phyloP scores from a whole-genome alignment of 2,797 vertebrate species.

The Girardinus metallicus region DNA sequence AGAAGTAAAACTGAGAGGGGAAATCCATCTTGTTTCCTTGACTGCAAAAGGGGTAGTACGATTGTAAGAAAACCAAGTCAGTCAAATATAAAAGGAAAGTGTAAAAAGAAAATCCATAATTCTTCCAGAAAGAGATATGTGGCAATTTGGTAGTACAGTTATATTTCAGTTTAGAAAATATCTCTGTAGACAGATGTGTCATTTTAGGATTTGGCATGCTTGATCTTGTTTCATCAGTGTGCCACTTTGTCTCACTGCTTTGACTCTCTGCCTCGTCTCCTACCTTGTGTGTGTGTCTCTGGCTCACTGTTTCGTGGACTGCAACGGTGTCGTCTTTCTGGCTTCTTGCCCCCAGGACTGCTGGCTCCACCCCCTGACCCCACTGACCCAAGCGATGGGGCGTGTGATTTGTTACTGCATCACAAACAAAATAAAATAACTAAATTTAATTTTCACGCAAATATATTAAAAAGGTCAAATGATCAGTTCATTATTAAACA shows the following conservation, averaged over 20 bases:
- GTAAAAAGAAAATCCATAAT: neutral
- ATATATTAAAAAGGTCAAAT: too few relatives aligned
- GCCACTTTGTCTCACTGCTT: slow-evolving; percentile 6
- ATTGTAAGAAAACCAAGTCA: neutral
- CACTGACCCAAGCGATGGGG: slow-evolving; percentile 66
- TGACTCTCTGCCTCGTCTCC: slow-evolving; percentile 29
- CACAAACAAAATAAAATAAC: slow-evolving; percentile 9
- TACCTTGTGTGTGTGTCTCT: slow-evolving; percentile 88
- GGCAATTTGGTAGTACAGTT: neutral
- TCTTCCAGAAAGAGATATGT: neutral
- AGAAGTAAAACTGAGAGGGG: slow-evolving; percentile 21
- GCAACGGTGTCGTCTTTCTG: slow-evolving; percentile 89
- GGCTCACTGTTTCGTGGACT: slow-evolving; percentile 92
- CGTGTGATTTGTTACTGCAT: slow-evolving; percentile 73
- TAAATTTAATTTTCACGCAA: neutral
- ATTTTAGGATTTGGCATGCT: neutral
- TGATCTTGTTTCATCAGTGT: neutral
- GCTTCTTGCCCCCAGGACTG: slow-evolving; percentile 88
- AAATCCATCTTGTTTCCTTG: neutral
- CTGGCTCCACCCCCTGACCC: slow-evolving; percentile 79
- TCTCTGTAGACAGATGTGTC: neutral
- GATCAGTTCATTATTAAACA: neutral
- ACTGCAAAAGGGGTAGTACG: slow-evolving; percentile 18
- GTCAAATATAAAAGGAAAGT: neutral
- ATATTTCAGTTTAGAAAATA: neutral